Evolutionary conservation across 2,797 vertebrate species (phyloP).

Genomic region (Sparus aurata): DNA sequence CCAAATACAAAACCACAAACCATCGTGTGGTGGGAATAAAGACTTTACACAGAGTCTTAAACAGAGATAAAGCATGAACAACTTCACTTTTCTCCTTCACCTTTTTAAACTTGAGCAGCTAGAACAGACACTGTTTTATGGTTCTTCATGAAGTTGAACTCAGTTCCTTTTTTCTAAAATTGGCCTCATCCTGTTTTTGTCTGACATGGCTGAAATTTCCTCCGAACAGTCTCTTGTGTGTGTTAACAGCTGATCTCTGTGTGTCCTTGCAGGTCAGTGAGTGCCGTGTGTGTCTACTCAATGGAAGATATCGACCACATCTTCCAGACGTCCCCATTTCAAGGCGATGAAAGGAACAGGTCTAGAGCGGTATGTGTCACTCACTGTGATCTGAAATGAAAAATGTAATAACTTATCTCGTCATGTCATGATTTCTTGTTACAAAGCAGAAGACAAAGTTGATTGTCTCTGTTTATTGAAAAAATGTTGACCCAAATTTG

Average conservation of each 20-base stretch:
- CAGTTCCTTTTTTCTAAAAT: background rate
- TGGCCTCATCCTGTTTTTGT: background rate
- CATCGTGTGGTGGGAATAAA: background rate
- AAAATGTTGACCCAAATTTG: background rate
- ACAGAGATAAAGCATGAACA: background rate
- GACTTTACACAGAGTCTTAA: background rate
- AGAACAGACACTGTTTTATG: background rate
- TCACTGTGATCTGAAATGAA: background rate
- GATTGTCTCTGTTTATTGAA: background rate
- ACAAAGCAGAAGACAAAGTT: background rate
- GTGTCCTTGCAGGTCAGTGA: slow-evolving; percentile 77
- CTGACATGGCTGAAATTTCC: background rate
- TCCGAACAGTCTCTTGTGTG: background rate
- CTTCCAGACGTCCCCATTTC: slow-evolving; percentile 68
- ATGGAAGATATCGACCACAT: slow-evolving; percentile 61
- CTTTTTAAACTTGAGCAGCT: background rate
- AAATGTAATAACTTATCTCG: background rate
- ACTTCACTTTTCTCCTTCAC: background rate
- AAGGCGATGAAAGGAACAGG: background rate
- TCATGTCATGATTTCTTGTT: slow-evolving; percentile 3
- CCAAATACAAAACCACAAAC: background rate
- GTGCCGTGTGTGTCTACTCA: slow-evolving; percentile 82
- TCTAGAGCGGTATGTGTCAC: slow-evolving; percentile 62
- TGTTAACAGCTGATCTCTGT: slow-evolving; percentile 18
- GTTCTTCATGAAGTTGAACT: background rate